These are phyloP conservation scores for Drosophila rhopaloa DNA, from an alignment of 1,140 invertebrate species.

Conservation along the genomic window DNA sequence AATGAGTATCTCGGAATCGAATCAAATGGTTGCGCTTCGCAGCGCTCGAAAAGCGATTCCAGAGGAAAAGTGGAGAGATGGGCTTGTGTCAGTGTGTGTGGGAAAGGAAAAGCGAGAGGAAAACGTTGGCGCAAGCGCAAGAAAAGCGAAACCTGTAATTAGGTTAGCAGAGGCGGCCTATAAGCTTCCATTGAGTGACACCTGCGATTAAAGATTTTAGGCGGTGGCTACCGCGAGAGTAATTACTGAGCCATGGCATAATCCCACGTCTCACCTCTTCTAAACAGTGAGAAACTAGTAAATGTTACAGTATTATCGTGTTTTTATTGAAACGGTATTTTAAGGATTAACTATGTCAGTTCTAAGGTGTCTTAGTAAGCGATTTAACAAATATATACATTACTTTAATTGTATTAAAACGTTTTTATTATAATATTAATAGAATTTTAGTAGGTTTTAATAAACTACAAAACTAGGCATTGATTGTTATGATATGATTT, in stretches of 20 bases:
- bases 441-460: too few species aligned
- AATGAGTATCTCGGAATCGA: conserved; percentile 67
- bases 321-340: too few species aligned
- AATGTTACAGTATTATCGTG: too few species aligned
- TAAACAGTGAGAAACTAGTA: background rate
- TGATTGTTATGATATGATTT: too few species aligned
- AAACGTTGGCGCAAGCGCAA: conserved; percentile 42
- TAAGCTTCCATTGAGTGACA: conserved; percentile 43
- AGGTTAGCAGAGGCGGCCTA: conserved; percentile 31
- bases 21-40: conserved; percentile 65
- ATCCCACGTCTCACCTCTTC: background rate
- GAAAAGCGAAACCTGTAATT: conserved; percentile 46
- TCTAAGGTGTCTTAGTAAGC: too few species aligned
- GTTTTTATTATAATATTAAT: too few species aligned
- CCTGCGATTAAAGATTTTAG: conserved; percentile 14
- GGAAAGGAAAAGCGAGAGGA: conserved; percentile 41
- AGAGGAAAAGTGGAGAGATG: conserved; percentile 36
- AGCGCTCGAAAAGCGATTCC: conserved; percentile 19
- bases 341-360: too few species aligned
- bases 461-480: too few species aligned
- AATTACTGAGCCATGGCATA: conserved; percentile 43
- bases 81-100: conserved; percentile 14
- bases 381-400: too few species aligned
- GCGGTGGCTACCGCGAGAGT: conserved; percentile 12
- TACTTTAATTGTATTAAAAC: too few species aligned